phyloP scores from a whole-genome alignment of 2,797 vertebrate species.

The Threskiornis aethiopicus region DNA sequence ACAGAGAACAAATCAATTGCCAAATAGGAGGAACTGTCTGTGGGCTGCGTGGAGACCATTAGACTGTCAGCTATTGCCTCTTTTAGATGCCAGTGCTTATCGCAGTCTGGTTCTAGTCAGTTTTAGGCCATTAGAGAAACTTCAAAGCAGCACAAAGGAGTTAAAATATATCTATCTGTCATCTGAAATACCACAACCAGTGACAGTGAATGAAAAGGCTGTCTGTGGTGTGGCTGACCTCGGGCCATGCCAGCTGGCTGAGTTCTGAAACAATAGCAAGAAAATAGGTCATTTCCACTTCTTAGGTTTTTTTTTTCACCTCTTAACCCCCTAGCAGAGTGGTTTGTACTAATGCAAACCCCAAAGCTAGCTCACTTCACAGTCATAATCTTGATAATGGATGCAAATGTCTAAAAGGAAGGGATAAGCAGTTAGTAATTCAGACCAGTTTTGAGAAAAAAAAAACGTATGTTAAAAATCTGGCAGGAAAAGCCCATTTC shows the following conservation, averaged over 20 bases:
- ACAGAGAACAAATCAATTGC: not conserved
- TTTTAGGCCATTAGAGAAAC: not conserved
- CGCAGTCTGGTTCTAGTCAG: not conserved
- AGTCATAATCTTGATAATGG: not conserved
- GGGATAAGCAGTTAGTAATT: not conserved
- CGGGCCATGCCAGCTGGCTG: not conserved
- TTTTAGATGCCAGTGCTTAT: not conserved
- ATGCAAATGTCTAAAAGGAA: not conserved
- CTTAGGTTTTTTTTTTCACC: not conserved
- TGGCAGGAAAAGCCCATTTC: not conserved
- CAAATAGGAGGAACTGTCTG: not conserved
- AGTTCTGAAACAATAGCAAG: constrained; percentile 15
- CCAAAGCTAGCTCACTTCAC: not conserved
- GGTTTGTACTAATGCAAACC: not conserved
- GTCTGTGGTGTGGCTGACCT: constrained; percentile 5
- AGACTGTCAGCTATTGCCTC: not conserved
- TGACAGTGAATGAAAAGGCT: not conserved
- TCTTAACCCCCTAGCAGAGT: not conserved
- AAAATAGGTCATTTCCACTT: constrained; percentile 10
- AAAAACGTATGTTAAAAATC: not conserved
- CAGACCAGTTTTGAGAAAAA: not conserved
- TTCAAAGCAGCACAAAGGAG: not conserved
- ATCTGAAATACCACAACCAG: not conserved
- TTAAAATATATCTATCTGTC: not conserved
- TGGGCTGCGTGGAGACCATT: not conserved